phyloP scores from a whole-genome alignment of 2,888 invertebrate genomes.

The Pachliopta kotzebuea region DNA sequence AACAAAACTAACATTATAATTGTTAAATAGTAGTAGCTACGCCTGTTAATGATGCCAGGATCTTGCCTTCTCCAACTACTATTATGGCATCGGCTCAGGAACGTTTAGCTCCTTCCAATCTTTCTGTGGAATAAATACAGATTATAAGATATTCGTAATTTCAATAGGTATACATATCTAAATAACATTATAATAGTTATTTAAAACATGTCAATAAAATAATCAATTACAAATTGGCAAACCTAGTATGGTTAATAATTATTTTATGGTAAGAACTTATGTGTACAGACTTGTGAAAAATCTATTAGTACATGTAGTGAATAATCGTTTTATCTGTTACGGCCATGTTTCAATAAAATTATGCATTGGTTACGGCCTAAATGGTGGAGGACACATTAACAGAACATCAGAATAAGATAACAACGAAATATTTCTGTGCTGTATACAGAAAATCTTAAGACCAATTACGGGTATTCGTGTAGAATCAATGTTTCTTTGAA shows the following conservation, averaged over 20 bases:
- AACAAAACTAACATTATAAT: too few relatives aligned
- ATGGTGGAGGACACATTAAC: background rate
- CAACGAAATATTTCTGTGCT: background rate
- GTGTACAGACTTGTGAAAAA: background rate
- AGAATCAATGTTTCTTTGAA: background rate
- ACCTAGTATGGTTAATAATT: background rate
- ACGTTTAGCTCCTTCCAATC: conserved; percentile 69
- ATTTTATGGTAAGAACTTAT: background rate
- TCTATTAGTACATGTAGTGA: background rate
- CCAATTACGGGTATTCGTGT: background rate
- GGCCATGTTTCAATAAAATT: background rate
- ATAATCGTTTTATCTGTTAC: background rate
- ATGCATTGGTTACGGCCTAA: background rate
- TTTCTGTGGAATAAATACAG: conserved; percentile 50
- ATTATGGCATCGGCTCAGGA: conserved; percentile 54
- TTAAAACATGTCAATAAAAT: background rate
- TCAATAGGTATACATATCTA: background rate
- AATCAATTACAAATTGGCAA: background rate
- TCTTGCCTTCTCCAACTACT: conserved; percentile 31
- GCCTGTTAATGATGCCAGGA: conserved; percentile 17
- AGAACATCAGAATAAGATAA: background rate
- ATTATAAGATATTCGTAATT: background rate
- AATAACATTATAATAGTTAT: background rate
- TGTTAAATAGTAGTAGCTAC: background rate
- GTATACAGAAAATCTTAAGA: background rate